phyloP scores from a whole-genome alignment of 1,140 invertebrate species.

The Pomacea maculata region DNA sequence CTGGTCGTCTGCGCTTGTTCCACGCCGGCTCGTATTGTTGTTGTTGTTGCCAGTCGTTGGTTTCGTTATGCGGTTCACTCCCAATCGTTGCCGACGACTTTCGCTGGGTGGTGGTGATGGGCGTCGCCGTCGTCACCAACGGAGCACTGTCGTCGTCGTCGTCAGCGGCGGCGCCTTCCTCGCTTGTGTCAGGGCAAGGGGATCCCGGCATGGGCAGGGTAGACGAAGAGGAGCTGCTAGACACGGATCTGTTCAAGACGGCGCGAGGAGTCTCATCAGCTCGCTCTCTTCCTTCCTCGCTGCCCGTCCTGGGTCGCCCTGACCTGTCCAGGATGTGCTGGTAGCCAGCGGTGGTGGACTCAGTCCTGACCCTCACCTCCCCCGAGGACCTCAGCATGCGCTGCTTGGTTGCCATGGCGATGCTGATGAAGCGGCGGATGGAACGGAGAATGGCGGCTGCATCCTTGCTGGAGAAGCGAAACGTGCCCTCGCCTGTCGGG shows the following conservation, averaged over 20 bases:
- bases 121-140: no score
- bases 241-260: background rate
- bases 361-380: background rate
- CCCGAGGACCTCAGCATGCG: background rate
- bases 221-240: slow-evolving; percentile 4
- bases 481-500: slow-evolving; percentile 35
- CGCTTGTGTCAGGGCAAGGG: no score
- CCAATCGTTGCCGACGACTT: background rate
- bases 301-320: background rate
- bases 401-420: slow-evolving; percentile 24
- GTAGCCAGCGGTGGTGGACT: background rate
- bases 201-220: background rate
- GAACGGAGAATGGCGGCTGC: slow-evolving; percentile 29
- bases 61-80: background rate
- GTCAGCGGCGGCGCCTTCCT: no score
- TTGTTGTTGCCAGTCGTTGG: background rate
- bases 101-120: no score
- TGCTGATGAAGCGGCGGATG: slow-evolving; percentile 37
- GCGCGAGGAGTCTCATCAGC: background rate
- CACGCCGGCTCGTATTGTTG: background rate
- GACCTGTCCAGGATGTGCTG: slow-evolving; percentile 4
- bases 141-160: no score
- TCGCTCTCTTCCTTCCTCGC: background rate
- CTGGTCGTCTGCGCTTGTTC: background rate
- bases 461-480: slow-evolving; percentile 26